These are phyloP conservation scores for Lamproptera curius DNA, from an alignment of 2,888 invertebrate genomes.

Conservation along the genomic window DNA sequence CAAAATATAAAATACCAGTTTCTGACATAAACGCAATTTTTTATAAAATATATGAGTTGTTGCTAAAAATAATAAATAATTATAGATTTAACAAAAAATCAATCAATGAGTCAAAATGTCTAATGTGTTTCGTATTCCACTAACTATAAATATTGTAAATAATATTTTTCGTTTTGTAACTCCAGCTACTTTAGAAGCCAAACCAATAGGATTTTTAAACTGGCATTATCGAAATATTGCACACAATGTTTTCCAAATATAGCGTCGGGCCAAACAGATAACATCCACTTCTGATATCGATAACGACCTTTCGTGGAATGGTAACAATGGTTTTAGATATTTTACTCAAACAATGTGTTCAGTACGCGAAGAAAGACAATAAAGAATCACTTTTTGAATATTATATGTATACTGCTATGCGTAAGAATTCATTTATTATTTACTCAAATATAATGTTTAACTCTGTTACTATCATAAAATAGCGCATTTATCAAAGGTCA, in stretches of 20 bases:
- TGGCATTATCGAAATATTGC: background rate
- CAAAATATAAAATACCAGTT: too few relatives aligned
- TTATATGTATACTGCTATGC: too few relatives aligned
- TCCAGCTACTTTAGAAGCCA: too few relatives aligned
- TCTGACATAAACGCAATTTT: too few relatives aligned
- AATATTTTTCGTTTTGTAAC: too few relatives aligned
- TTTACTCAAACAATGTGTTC: conserved; percentile 2
- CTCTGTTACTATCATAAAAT: background rate
- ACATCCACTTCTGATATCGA: conserved; percentile 14
- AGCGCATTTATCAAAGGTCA: background rate
- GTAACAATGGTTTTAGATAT: conserved; percentile 17
- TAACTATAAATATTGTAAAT: too few relatives aligned
- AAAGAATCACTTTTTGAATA: background rate
- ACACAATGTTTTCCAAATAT: conserved; percentile 20
- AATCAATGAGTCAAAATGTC: too few relatives aligned
- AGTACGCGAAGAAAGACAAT: background rate
- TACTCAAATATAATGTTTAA: background rate
- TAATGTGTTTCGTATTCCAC: too few relatives aligned
- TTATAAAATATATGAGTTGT: too few relatives aligned
- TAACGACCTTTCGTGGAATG: conserved; percentile 20
- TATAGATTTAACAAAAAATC: too few relatives aligned
- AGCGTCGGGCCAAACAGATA: conserved; percentile 18
- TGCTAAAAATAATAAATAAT: too few relatives aligned
- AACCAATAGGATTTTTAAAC: too few relatives aligned
- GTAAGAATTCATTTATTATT: background rate